phyloP scores from a whole-genome alignment of 2,797 vertebrate species.

The Odontamblyopus rebecca region DNA sequence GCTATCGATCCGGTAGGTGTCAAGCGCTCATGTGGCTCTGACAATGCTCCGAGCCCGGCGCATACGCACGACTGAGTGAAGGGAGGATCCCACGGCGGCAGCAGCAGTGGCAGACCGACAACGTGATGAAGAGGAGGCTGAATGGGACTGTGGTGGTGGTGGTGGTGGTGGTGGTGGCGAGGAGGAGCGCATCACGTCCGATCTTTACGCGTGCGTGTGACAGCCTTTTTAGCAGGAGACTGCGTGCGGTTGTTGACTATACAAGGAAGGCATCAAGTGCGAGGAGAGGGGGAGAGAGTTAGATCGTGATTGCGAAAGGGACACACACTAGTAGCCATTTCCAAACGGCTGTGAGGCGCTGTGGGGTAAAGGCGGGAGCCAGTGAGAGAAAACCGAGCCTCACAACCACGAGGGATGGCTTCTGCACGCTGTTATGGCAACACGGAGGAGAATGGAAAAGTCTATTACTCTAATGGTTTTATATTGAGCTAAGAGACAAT shows the following conservation, averaged over 20 bases:
- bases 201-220: slow-evolving; percentile 72
- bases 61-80: slow-evolving; percentile 58
- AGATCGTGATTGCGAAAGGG: no score
- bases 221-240: slow-evolving; percentile 46
- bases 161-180: slow-evolving; percentile 21
- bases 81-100: slow-evolving; percentile 64
- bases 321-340: background rate
- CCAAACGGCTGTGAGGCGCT: slow-evolving; percentile 23
- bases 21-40: slow-evolving; percentile 39
- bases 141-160: slow-evolving; percentile 44
- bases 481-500: background rate
- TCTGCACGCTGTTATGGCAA: slow-evolving; percentile 40
- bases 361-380: background rate
- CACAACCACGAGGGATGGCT: slow-evolving; percentile 19
- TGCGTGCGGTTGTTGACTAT: slow-evolving; percentile 44
- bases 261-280: slow-evolving; percentile 25
- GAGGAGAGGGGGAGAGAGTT: background rate
- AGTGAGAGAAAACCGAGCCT: slow-evolving; percentile 6
- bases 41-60: slow-evolving; percentile 47
- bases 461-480: background rate
- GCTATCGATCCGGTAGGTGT: slow-evolving; percentile 43
- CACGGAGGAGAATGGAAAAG: slow-evolving; percentile 10
- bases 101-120: slow-evolving; percentile 1
- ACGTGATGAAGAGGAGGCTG: slow-evolving; percentile 28
- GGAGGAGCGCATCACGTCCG: slow-evolving; percentile 67